Percentiles rank a stretch among this genome's conserved stretches.
phyloP scores from a whole-genome alignment of 2,888 invertebrate species.

The Cristatella mucedo region DNA sequence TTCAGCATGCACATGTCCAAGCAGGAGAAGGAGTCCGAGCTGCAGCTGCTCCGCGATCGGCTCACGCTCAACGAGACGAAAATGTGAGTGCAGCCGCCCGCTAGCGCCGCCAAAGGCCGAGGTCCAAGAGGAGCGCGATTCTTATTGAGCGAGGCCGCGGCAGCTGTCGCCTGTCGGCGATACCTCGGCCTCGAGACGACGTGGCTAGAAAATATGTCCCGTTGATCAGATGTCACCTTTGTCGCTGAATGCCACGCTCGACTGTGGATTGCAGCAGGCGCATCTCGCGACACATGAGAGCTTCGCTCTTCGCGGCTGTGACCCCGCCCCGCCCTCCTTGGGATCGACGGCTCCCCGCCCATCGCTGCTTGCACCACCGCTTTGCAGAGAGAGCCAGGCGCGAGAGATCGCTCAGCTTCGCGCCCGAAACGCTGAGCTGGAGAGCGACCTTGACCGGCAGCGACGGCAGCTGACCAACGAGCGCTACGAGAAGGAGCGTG shows the following conservation, averaged over 20 bases:
- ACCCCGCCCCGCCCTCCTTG: too few species aligned
- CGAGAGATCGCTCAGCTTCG: slow-evolving; percentile 32
- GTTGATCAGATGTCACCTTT: background rate
- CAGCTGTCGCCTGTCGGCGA: too few species aligned
- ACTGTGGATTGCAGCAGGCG: too few species aligned
- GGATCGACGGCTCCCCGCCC: too few species aligned
- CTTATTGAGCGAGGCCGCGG: too few species aligned
- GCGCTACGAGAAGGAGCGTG: slow-evolving; percentile 37
- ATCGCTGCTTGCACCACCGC: background rate
- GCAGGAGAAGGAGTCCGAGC: slow-evolving; percentile 35
- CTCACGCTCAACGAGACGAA: slow-evolving; percentile 36
- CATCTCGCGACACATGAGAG: background rate
- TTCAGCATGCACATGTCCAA: slow-evolving; percentile 33
- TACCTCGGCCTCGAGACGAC: too few species aligned
- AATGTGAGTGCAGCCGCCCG: slow-evolving; percentile 27
- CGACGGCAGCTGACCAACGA: slow-evolving; percentile 36
- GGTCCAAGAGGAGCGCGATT: too few species aligned
- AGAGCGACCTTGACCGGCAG: slow-evolving; percentile 34
- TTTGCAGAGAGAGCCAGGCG: slow-evolving; percentile 32
- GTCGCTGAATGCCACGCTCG: background rate
- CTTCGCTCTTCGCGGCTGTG: too few species aligned
- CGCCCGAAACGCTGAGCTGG: slow-evolving; percentile 32
- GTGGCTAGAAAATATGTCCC: too few species aligned
- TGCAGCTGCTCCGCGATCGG: slow-evolving; percentile 34
- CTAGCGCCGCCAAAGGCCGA: too few species aligned